Percentiles rank a stretch among this genome's conserved stretches.
Evolutionary conservation across 2,888 invertebrate genomes (phyloP).

Genomic region (Bombylius discolor): DNA sequence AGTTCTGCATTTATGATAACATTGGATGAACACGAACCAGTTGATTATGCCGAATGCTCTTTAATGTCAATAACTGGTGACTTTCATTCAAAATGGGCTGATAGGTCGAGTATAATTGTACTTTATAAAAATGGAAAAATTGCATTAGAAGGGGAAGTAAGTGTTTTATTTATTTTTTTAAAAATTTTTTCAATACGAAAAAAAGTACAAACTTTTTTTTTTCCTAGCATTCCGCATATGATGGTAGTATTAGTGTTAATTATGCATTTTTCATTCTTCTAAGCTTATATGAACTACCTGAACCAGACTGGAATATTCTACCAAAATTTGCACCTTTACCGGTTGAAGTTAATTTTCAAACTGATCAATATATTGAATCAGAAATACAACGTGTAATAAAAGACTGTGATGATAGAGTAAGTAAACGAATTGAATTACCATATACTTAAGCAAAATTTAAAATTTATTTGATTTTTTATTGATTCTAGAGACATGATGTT

Average conservation of each 20-base stretch:
- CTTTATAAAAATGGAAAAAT: conserved; percentile 40
- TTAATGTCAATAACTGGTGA: conserved; percentile 38
- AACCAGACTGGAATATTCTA: conserved; percentile 28
- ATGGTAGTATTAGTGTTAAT: conserved; percentile 33
- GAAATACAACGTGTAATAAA: conserved; percentile 36
- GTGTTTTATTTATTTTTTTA: conserved; percentile 10
- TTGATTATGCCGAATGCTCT: conserved; percentile 30
- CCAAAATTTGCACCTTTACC: conserved; percentile 23
- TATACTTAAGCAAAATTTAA: not conserved
- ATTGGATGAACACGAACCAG: conserved; percentile 35
- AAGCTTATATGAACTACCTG: conserved; percentile 27
- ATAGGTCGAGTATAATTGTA: conserved; percentile 40
- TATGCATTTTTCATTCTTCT: conserved; percentile 29
- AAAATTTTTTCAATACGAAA: conserved; percentile 2
- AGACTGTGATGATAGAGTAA: conserved; percentile 30
- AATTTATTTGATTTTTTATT: not conserved
- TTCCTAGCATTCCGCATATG: conserved; percentile 31
- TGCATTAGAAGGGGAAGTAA: conserved; percentile 43
- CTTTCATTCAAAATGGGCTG: conserved; percentile 44
- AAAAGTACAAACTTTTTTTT: not conserved
- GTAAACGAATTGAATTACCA: conserved; percentile 3
- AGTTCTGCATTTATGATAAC: conserved; percentile 29
- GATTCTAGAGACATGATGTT: conserved; percentile 27
- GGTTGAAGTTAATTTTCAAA: conserved; percentile 37
- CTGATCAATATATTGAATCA: conserved; percentile 33